Evolutionary conservation across 2,797 vertebrate genomes (phyloP).

Genomic region (Hirundo rustica): DNA sequence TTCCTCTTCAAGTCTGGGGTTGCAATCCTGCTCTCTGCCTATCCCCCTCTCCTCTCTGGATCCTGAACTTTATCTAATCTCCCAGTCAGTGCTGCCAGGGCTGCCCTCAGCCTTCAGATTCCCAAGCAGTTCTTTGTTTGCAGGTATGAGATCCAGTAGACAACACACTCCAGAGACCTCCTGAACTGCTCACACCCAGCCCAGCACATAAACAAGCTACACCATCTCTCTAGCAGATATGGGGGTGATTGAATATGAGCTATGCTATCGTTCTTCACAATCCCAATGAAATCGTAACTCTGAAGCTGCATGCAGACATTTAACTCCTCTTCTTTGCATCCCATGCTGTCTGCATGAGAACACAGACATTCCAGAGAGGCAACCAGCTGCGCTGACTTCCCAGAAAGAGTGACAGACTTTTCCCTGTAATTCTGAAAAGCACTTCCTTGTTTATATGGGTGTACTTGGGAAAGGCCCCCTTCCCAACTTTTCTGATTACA

Average conservation of each 20-base stretch:
- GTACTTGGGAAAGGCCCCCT: background rate
- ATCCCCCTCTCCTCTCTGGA: accelerated
- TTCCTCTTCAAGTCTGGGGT: background rate
- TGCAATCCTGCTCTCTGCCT: background rate
- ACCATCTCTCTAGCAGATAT: background rate
- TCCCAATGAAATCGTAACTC: background rate
- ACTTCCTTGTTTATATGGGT: background rate
- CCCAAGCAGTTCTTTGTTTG: background rate
- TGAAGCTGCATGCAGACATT: background rate
- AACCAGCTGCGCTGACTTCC: background rate
- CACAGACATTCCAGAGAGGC: background rate
- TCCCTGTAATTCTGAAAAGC: background rate
- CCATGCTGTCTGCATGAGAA: background rate
- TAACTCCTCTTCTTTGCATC: background rate
- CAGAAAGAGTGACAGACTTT: background rate
- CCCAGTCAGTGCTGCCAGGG: background rate
- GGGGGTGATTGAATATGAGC: background rate
- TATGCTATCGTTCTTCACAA: background rate
- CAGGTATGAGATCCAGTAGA: background rate
- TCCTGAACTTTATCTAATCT: background rate
- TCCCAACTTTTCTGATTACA: background rate
- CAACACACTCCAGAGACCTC: background rate
- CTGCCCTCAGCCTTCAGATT: background rate
- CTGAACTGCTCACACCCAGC: background rate
- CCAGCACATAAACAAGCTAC: background rate